Conservation (phyloP, 2,797 vertebrate species). For the Anniella stebbinsi region DNA sequence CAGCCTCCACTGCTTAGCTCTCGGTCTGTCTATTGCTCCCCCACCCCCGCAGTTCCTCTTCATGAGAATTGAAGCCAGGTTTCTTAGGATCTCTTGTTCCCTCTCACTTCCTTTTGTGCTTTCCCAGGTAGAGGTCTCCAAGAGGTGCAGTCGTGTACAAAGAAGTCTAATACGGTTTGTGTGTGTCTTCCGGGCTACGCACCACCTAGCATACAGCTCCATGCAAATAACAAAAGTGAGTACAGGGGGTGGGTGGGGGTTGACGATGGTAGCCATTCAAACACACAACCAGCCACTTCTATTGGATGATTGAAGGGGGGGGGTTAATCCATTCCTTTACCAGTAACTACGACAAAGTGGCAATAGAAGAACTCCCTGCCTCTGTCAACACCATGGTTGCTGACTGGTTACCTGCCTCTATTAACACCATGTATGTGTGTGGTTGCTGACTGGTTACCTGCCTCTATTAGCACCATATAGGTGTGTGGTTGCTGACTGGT, state of each 20-base stretch:
- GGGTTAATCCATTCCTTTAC: neutral
- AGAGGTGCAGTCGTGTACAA: neutral
- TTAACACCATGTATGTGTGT: too few species aligned
- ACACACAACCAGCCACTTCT: neutral
- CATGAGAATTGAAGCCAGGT: neutral
- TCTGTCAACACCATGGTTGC: neutral
- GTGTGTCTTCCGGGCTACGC: neutral
- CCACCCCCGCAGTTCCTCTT: too few species aligned
- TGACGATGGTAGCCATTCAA: too few species aligned
- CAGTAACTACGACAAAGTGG: neutral
- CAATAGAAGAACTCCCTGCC: neutral
- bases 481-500: too few species aligned
- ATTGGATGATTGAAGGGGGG: neutral
- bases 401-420: too few species aligned
- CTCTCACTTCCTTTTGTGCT: neutral
- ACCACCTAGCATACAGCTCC: fast-evolving
- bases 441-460: too few species aligned
- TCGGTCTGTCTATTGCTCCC: too few species aligned
- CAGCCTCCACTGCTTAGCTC: too few species aligned
- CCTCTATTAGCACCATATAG: too few species aligned
- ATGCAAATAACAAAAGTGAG: neutral
- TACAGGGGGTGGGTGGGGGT: fast-evolving
- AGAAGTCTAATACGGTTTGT: neutral
- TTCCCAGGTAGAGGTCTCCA: neutral
- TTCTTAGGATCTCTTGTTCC: neutral